Base-by-base conservation (phyloP, 1,140 invertebrate species). In the Pseudobourletiella spinata region DNA sequence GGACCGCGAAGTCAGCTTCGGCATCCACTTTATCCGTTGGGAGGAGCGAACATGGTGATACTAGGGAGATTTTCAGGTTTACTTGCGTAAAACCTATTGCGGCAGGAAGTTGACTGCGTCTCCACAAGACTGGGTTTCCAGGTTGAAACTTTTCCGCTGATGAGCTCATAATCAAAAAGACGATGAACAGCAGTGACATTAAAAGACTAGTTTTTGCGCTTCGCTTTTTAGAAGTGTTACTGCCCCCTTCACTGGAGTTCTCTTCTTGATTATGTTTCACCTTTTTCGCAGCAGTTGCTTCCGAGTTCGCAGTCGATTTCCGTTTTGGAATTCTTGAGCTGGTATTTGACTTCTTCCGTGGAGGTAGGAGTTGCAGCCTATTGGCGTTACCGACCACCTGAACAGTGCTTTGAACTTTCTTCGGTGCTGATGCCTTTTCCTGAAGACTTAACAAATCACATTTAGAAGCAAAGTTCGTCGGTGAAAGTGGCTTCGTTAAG, bases 41-140 rank as follows among this genome's bases (percentile, higher is more conserved):
- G 1, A 66, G 3, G 18, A 66, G 26, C 0, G 26, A 6, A 43
- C 64, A 66, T 8, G 64, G 64, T 2, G 64, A 62, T 1, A 66
- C 24, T 3, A 66, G 52, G 8, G 58, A 39, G 22, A 66, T 61
- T 25, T 57, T 58, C 24, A 54, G 0, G 16, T 54, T 58, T 1
- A 66, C 26, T 4, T 15, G 15, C 2, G 43, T 55, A 42, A 22
- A 61, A 0, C 52, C 57, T 25, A 18, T 11, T 22, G 50, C 29
- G 20, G 30, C 39, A 1, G 58, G 55, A 11, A 18, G 18, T 24
- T 15, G 1, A 2, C 1, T 8, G 25, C 26, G 51, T 28, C 57
- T 55, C 51, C 52, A 66, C 4, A 66, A 15, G 0, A 66, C 26
- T 14, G 59, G 42, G 25, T 22, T 50, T 39, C 58, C 63, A 32